A percentile compares a stretch with the other conserved stretches of the same genome.
These are phyloP conservation scores for Agrilus planipennis DNA, from an alignment of 1,140 invertebrate species.

Conservation along the genomic window DNA sequence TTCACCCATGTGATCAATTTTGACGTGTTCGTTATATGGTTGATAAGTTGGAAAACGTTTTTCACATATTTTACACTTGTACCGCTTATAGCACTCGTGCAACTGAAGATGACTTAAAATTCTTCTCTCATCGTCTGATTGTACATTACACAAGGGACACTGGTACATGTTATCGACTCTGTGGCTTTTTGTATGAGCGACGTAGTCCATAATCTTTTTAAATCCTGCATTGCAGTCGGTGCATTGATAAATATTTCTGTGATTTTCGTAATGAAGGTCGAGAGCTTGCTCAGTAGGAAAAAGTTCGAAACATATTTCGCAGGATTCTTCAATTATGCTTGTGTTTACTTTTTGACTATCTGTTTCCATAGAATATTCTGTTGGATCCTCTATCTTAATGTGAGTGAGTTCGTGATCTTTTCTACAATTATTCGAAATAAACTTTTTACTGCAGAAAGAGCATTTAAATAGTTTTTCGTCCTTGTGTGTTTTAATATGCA, in stretches of 20 bases:
- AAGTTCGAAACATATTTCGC: slow-evolving; percentile 38
- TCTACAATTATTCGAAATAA: too few relatives aligned
- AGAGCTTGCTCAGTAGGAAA: slow-evolving; percentile 41
- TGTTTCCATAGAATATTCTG: too few relatives aligned
- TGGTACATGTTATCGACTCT: slow-evolving; percentile 35
- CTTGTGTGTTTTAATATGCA: too few relatives aligned
- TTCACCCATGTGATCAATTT: slow-evolving; percentile 60
- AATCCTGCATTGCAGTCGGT: slow-evolving; percentile 17
- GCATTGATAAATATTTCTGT: slow-evolving; percentile 29
- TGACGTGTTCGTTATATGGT: too few relatives aligned
- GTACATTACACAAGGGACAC: slow-evolving; percentile 38
- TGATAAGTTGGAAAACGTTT: neutral
- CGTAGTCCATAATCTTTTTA: slow-evolving; percentile 24
- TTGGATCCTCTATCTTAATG: too few relatives aligned
- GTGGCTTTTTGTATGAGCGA: slow-evolving; percentile 31
- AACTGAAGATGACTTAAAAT: slow-evolving; percentile 2
- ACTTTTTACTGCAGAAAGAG: too few relatives aligned
- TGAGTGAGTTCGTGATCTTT: too few relatives aligned
- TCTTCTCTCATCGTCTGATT: slow-evolving; percentile 10
- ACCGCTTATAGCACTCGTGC: slow-evolving; percentile 15
- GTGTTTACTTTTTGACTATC: too few relatives aligned
- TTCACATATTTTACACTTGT: slow-evolving; percentile 18
- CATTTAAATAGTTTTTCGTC: too few relatives aligned
- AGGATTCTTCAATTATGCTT: too few relatives aligned
- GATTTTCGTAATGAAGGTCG: slow-evolving; percentile 42